Evolutionary conservation across 2,888 invertebrate genomes (phyloP).

Genomic region (Lapara coniferarum): DNA sequence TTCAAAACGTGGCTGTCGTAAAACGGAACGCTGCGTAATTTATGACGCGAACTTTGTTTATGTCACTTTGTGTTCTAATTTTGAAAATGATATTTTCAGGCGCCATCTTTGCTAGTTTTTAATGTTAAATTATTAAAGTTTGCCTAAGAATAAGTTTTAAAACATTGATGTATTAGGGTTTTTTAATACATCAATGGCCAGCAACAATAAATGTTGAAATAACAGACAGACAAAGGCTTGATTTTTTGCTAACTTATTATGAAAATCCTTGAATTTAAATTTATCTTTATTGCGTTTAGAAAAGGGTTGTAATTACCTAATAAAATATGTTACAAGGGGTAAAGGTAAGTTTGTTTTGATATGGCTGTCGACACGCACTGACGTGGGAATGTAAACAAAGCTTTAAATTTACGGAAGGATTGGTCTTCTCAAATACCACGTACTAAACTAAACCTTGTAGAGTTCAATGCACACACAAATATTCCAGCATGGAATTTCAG

Average conservation of each 20-base stretch:
- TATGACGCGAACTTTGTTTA: constrained; percentile 47
- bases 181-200: no score
- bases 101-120: constrained; percentile 1
- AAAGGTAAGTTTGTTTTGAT: constrained; percentile 45
- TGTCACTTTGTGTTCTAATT: constrained; percentile 48
- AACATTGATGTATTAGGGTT: no score
- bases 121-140: constrained; percentile 39
- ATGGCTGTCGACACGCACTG: constrained; percentile 66
- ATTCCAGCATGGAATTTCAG: neutral
- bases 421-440: constrained; percentile 34
- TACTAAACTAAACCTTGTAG: constrained; percentile 24
- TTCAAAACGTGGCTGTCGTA: constrained; percentile 40
- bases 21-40: constrained; percentile 45
- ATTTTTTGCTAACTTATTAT: constrained; percentile 24
- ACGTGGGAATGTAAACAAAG: constrained; percentile 78
- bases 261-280: neutral
- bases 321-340: constrained; percentile 34
- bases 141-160: constrained; percentile 49
- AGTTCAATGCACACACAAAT: constrained; percentile 11
- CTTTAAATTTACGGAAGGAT: constrained; percentile 55
- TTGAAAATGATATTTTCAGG: constrained; percentile 40
- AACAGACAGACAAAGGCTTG: constrained; percentile 64
- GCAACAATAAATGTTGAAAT: constrained; percentile 42
- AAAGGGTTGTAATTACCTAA: constrained; percentile 46
- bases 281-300: constrained; percentile 28